phyloP scores from a whole-genome alignment of 2,888 invertebrate genomes.

The Chironomus riparius region DNA sequence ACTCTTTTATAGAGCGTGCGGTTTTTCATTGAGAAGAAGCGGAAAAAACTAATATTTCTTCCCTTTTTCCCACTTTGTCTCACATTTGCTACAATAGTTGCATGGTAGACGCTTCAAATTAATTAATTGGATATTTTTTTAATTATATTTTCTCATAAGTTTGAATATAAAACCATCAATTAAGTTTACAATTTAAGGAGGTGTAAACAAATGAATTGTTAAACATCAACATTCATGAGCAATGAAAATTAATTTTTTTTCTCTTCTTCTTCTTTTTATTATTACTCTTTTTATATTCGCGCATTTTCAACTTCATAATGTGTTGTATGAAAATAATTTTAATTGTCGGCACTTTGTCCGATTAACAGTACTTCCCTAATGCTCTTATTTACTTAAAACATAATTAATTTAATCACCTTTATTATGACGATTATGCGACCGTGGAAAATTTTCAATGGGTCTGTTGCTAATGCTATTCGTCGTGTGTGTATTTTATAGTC shows the following conservation, averaged over 20 bases:
- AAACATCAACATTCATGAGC: no score
- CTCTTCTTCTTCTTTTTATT: neutral
- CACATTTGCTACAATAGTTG: neutral
- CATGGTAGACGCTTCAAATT: neutral
- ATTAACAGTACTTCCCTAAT: no score
- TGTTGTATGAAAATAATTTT: no score
- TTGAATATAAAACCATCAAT: neutral
- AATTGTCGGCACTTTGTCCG: no score
- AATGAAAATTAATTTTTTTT: neutral
- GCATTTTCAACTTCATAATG: no score
- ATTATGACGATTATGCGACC: no score
- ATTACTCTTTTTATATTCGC: neutral
- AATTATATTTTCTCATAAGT: neutral
- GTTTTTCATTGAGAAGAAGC: conserved; percentile 1
- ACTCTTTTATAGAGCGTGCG: neutral
- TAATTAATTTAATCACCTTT: no score
- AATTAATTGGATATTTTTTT: neutral
- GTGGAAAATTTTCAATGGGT: no score
- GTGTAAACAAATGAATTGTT: conserved; percentile 8
- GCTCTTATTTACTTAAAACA: no score
- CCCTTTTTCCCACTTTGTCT: neutral
- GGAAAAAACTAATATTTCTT: neutral
- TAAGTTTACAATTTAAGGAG: neutral
- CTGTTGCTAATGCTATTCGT: no score
- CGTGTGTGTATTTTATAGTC: no score